Evolutionary conservation across 2,888 invertebrate genomes (phyloP), one percentile per base, ranked within the genome.

Genomic region (Caenorhabditis plicata): DNA sequence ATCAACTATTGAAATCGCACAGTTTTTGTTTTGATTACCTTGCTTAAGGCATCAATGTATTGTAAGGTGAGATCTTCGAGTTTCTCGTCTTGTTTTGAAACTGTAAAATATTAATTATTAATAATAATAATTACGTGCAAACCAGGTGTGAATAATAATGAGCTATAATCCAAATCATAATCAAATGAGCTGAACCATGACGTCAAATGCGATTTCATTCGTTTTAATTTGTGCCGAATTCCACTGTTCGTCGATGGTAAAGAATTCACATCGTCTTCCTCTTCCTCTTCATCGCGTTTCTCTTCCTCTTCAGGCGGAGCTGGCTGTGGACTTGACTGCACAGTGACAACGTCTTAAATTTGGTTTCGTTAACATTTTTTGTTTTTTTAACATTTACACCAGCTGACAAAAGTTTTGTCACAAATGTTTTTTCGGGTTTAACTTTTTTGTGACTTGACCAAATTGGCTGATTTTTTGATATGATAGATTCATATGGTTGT

Each of bases 161-260:
- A 26, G 8, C 47, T 45, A 39, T 63, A 67, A 32, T 67, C 64
- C 8, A 61, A 61, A 43, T 67, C 67, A 35, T 67, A 67, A 41
- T 67, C 67, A 25, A 67, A 54, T n/a, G 67, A 60, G 27, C 64
- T 64, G 41, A 67, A 64, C 67, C 67, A 67, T 17, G 53, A 43
- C 5, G 60, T 60, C 13, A 60, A 19, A 35, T 60, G 60, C 2
- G 54, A 50, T 33, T 54, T 60, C 60, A 60, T 60, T 17, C 46
- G 41, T 43, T 60, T 53, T 22, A 60, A 49, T 25, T 53, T 22
- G 17, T 53, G 38, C 5, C 58, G 58, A 19, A 58, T 44, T 8
- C 27, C 45, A n/a, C 45, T 44, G 11, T 52, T 53, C 17, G 57
- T 58, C 9, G 25, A 43, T 56, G 32, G 8, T 19, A 20, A 35